Percentiles rank a stretch among this genome's conserved stretches.
Evolutionary conservation across 2,113 vertebrate genomes (phyloP).

Genomic region (Brienomyrus longianalis): DNA sequence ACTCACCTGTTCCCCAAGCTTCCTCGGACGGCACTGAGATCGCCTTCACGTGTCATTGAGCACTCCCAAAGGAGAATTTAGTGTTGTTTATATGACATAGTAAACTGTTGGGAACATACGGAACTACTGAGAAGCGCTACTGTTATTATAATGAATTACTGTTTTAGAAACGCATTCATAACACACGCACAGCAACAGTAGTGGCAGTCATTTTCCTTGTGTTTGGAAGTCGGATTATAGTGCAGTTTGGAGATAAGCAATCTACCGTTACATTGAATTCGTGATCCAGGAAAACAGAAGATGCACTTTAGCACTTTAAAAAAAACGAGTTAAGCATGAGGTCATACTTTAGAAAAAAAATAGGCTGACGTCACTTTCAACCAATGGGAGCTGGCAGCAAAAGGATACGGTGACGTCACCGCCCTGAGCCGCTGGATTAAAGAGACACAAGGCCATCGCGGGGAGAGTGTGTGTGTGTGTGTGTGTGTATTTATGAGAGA

Average conservation of each 20-base stretch:
- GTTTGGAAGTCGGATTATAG: conserved; percentile 1
- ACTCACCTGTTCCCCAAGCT: conserved; percentile 52
- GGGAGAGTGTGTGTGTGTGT: conserved; percentile 40
- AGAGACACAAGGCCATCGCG: conserved; percentile 42
- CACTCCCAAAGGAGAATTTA: conserved; percentile 26
- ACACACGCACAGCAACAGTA: conserved; percentile 22
- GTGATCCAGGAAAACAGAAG: conserved; percentile 47
- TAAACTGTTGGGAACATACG: conserved; percentile 21
- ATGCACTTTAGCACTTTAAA: conserved; percentile 66
- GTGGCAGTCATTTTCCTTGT: conserved; percentile 4
- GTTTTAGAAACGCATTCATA: background rate
- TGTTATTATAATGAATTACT: conserved; percentile 13
- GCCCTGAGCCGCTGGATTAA: conserved; percentile 57
- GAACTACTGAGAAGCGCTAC: background rate
- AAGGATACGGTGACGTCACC: conserved; percentile 72
- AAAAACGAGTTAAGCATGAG: conserved; percentile 76
- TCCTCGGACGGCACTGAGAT: conserved; percentile 27
- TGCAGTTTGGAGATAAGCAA: conserved; percentile 31
- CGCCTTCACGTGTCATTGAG: conserved; percentile 41
- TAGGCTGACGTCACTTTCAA: conserved; percentile 77
- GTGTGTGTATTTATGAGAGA: no score
- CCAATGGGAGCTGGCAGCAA: conserved; percentile 74
- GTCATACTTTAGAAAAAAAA: conserved; percentile 67
- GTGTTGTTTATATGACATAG: conserved; percentile 41
- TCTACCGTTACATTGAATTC: conserved; percentile 37